phyloP scores from a whole-genome alignment of 2,113 vertebrate genomes.

The Dasyornis broadbenti region DNA sequence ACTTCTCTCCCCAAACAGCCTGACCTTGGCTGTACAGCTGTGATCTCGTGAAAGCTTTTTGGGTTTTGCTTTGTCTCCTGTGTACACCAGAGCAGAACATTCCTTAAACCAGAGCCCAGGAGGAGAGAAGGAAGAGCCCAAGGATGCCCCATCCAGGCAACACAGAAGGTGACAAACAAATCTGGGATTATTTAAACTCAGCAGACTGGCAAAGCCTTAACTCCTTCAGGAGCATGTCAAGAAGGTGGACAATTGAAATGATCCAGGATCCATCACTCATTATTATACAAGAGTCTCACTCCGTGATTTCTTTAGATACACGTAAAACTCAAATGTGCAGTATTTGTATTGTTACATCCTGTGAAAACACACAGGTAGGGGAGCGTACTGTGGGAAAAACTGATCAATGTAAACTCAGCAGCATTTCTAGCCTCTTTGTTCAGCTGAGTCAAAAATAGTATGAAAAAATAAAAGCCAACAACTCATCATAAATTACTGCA shows the following conservation, averaged over 20 bases:
- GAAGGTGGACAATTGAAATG: background rate
- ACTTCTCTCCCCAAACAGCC: background rate
- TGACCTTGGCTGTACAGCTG: background rate
- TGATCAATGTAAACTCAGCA: background rate
- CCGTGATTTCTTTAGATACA: background rate
- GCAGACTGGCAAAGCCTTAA: background rate
- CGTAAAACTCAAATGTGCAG: background rate
- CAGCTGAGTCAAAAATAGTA: background rate
- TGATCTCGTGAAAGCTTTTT: background rate
- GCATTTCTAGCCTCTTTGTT: background rate
- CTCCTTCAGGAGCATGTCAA: background rate
- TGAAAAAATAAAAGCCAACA: conserved; percentile 24
- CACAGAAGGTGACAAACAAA: background rate
- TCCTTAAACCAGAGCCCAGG: background rate
- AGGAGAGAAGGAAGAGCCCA: background rate
- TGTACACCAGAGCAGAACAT: accelerated
- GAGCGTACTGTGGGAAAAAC: background rate
- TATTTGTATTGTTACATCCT: background rate
- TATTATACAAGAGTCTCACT: background rate
- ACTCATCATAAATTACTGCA: conserved; percentile 20
- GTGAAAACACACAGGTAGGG: background rate
- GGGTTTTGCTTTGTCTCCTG: background rate
- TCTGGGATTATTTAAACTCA: background rate
- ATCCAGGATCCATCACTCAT: background rate
- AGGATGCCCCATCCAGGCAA: background rate